These are phyloP conservation scores for Nanger granti DNA, from an alignment of 2,113 vertebrate genomes.

Conservation along the genomic window DNA sequence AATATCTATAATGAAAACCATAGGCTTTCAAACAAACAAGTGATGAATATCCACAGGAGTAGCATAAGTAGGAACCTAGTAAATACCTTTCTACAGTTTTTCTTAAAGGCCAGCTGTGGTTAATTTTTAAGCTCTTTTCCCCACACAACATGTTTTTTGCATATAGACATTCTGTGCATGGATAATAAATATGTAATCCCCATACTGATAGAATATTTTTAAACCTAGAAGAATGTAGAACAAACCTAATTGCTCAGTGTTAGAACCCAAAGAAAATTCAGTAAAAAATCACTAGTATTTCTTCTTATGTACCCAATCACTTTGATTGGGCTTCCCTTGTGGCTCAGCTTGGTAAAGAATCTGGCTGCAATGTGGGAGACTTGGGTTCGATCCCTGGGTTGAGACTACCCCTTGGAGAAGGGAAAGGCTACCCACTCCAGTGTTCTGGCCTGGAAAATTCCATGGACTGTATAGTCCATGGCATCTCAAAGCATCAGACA, in stretches of 20 bases:
- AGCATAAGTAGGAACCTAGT: neutral
- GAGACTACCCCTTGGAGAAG: neutral
- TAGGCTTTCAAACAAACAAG: neutral
- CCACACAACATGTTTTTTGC: neutral
- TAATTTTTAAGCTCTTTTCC: neutral
- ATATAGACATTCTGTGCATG: neutral
- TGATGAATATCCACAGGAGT: neutral
- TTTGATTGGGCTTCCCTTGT: neutral
- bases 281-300: neutral
- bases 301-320: neutral
- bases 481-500: neutral
- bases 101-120: neutral
- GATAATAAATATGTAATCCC: neutral
- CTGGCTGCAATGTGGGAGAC: neutral
- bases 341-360: neutral
- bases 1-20: neutral
- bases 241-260: neutral
- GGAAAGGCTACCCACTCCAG: neutral
- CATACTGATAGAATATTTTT: neutral
- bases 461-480: neutral
- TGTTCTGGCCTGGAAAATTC: neutral
- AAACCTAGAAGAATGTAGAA: neutral
- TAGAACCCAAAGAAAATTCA: neutral
- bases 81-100: neutral
- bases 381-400: neutral